A percentile compares a stretch with the other conserved stretches of the same genome.
phyloP scores from a whole-genome alignment of 2,113 vertebrate species.

The Anhinga rufa region DNA sequence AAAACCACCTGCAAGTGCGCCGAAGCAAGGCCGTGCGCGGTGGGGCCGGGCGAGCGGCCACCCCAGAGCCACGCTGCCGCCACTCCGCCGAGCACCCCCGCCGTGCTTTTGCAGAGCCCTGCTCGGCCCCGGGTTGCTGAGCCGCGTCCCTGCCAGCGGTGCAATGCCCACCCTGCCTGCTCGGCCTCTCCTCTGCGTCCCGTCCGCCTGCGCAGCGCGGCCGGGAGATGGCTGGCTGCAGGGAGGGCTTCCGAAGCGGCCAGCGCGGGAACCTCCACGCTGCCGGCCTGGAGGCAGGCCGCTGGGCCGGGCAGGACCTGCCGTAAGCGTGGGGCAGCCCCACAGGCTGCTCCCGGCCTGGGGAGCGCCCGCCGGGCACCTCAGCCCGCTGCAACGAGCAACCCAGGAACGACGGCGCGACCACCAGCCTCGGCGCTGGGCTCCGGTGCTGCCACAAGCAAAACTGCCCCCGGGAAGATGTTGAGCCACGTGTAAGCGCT shows the following conservation, averaged over 20 bases:
- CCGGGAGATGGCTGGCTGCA: not conserved
- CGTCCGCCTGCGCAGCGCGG: fast-evolving
- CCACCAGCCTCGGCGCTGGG: fast-evolving
- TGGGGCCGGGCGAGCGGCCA: not conserved
- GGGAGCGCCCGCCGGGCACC: not conserved
- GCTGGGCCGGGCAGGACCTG: not conserved
- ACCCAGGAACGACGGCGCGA: not conserved
- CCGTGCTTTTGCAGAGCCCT: not conserved
- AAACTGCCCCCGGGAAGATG: fast-evolving
- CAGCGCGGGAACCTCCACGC: not conserved
- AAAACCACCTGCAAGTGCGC: not conserved
- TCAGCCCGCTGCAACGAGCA: fast-evolving
- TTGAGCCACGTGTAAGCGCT: fast-evolving
- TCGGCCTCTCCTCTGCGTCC: fast-evolving
- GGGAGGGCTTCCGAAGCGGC: not conserved
- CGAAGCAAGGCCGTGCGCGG: fast-evolving
- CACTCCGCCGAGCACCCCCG: fast-evolving
- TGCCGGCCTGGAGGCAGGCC: not conserved
- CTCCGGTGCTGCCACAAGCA: fast-evolving
- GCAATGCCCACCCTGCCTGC: too few relatives aligned
- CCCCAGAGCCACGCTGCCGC: fast-evolving
- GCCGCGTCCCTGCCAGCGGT: fast-evolving
- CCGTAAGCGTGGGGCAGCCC: not conserved
- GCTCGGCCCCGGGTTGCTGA: fast-evolving
- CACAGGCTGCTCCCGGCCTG: fast-evolving